Evolutionary conservation across 2,888 invertebrate genomes (phyloP), one percentile per base, ranked within the genome.

Genomic region (Seladonia tumulorum): DNA sequence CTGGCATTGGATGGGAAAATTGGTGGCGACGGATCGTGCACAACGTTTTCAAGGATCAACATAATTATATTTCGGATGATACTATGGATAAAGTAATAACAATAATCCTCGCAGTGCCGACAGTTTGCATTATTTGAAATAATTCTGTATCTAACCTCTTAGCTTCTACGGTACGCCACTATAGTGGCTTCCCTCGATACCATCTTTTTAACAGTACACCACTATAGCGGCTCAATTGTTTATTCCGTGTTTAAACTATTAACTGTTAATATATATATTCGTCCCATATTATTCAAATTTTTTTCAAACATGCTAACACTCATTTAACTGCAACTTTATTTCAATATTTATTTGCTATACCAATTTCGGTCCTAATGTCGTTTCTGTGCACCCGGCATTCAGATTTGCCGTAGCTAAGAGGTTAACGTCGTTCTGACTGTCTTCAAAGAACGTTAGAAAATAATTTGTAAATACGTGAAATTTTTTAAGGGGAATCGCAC

Each of bases 11-110:
- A 45, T 98, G 98, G 97, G 96, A 97, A 91, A 96, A 96, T 75
- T 99, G 99, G 99, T 99, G 99, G 99, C 96, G 96, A 73, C 95
- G 95, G 88, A 95, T 98, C 3, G 97, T 98, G 4, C 95, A 95
- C 72, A 95, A 96, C 77, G 97, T 97, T 8, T 97, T 98, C 91
- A 95, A 95, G 83, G 96, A 96, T 39, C 95, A 96, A 66, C 93
- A 96, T 42, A 94, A 94, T 0, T 88, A 91, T 5, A 88, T 92
- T 42, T 90, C 93, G 0, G 90, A 90, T 2, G 88, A 91, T 18
- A 92, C 91, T 22, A 87, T 95, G 7, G 91, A 94, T 53, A 93
- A 94, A 93, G 95, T 94, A 63, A 86, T 74, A 68, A 29, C 22
- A 63, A 86, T 74, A 68, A 29, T 16, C 18, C 35, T 42, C 10